Conservation (phyloP, 2,113 vertebrate genomes). For the Aythya baeri region DNA sequence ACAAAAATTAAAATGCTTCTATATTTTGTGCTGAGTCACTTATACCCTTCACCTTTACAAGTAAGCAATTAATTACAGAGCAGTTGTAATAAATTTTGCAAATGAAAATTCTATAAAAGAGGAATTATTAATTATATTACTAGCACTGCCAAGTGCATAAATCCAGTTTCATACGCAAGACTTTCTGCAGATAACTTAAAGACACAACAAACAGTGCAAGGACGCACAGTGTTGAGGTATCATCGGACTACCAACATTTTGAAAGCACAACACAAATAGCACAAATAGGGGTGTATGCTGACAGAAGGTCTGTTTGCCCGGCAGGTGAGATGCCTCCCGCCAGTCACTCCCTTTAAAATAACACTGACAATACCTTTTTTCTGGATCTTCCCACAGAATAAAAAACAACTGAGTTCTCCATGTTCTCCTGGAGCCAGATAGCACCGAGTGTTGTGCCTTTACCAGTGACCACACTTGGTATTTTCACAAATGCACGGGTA, state of each 20-base stretch:
- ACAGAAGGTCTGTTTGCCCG: not conserved
- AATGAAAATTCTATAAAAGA: not conserved
- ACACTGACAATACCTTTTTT: not conserved
- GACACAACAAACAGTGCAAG: not conserved
- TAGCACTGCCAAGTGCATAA: not conserved
- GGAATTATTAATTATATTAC: slow-evolving; percentile 4
- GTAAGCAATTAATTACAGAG: not conserved
- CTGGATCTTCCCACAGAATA: not conserved
- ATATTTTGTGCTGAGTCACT: not conserved
- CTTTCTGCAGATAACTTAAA: not conserved
- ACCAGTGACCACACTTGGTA: too few relatives aligned
- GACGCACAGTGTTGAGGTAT: not conserved
- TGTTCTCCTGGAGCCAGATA: not conserved
- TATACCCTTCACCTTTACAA: not conserved
- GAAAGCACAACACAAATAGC: not conserved
- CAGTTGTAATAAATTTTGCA: not conserved
- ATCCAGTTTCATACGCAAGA: not conserved
- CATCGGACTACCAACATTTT: not conserved
- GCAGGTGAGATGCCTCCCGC: not conserved
- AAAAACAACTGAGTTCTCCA: not conserved
- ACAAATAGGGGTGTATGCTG: not conserved
- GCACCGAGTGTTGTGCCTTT: not conserved
- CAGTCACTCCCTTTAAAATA: not conserved
- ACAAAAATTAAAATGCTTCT: not conserved
- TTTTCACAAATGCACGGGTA: not conserved